Evolutionary conservation across 2,113 vertebrate genomes (phyloP).

Genomic region (Pomatorhinus ruficollis): DNA sequence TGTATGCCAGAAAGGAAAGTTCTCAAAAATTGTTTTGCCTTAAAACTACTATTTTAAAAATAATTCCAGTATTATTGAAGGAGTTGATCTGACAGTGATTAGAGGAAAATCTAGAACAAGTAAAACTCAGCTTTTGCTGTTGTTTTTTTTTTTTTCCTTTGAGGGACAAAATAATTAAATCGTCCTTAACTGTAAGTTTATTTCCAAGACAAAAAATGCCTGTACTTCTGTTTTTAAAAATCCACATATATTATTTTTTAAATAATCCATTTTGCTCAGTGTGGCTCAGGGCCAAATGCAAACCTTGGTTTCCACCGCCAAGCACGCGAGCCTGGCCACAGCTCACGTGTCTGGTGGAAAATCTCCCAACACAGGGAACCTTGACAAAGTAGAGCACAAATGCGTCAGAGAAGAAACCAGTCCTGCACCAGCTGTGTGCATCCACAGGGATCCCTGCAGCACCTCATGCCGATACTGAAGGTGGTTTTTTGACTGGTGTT

Average conservation of each 20-base stretch:
- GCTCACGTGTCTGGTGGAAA: background rate
- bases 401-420: background rate
- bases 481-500: background rate
- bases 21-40: background rate
- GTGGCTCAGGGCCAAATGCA: background rate
- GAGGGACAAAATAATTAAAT: background rate
- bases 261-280: background rate
- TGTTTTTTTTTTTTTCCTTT: background rate
- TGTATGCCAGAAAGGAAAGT: background rate
- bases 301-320: background rate
- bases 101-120: background rate
- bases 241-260: background rate
- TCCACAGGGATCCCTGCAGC: background rate
- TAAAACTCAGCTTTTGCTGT: background rate
- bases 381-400: background rate
- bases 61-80: background rate
- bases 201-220: background rate
- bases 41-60: background rate
- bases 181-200: background rate
- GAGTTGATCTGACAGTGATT: background rate
- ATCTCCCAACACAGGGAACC: fast-evolving
- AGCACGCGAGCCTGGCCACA: background rate
- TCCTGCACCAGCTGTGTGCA: background rate
- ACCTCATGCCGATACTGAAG: background rate
- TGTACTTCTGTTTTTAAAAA: background rate